Base-by-base conservation (phyloP, 2,797 vertebrate species). In the Cirrhinus mrigala region DNA sequence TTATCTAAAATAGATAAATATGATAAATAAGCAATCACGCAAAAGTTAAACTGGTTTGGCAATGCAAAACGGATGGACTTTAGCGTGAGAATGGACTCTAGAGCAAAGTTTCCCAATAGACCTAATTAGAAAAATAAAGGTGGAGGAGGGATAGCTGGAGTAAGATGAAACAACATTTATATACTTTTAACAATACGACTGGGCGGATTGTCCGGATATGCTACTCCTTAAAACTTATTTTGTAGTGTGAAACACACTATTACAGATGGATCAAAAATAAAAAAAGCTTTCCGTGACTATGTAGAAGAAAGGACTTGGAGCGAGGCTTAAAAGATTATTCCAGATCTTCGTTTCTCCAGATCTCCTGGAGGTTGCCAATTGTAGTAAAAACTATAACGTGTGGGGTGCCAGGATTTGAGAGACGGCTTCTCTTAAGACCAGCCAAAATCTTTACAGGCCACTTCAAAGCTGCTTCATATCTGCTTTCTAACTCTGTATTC, bases 391-490 rank as follows among this genome's bases (percentile, higher is more conserved):
- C 74, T 83, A 71, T 81, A 85, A 90, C 71, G 79, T 64, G 76
- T 62, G 40, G 46, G 56, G 76, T 87, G 80, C 86, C 84, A 81
- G 82, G 84, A 85, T 82, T 82, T 84, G 37, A 88, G 79, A 56
- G 78, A 64, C 58, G 60, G 73, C 74, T 71, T 86, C 84, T 91
- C 87, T 90, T 81, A 90, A 86, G 88, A 91, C 70, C 64, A 87
- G 89, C 90, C 91, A 91, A 88, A 86, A 83, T 87, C 84, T 87
- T 90, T 85, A 90, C 76, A 85, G 87, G 86, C 89, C 91, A 88
- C 90, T 90, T 90, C 89, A 91, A 90, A 90, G 89, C 81, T 40
- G n/a, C 62, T 16, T 56, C 73, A 75, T 91, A 89, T 90, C 89
- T 90, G 86, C 81, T 82, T 86, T 87, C 85, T 44, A 60, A 78